A percentile compares a stretch with the other conserved stretches of the same genome.
phyloP scores from a whole-genome alignment of 2,888 invertebrate genomes.

The Gnatocerus cornutus region DNA sequence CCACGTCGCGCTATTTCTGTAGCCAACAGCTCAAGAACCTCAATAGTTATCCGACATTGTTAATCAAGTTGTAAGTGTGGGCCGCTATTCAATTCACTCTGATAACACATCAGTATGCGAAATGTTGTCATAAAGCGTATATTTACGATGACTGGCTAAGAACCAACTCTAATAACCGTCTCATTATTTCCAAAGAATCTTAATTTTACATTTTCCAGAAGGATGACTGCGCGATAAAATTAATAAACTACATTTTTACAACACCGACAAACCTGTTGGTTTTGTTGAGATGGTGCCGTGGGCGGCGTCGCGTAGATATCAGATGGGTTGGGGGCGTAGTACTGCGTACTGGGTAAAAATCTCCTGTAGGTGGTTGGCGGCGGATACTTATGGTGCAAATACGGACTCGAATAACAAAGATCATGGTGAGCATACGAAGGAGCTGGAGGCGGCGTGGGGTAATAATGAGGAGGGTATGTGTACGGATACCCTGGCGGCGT shows the following conservation, averaged over 20 bases:
- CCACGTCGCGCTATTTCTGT: background rate
- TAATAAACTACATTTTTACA: no score
- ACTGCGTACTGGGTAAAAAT: conserved; percentile 69
- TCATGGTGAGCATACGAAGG: conserved; percentile 70
- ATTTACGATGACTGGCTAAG: conserved; percentile 5
- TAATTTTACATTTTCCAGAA: conserved; percentile 4
- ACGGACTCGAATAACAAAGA: conserved; percentile 72
- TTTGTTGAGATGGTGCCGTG: conserved; percentile 63
- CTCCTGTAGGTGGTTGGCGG: conserved; percentile 63
- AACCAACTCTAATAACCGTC: background rate
- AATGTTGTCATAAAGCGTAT: conserved; percentile 21
- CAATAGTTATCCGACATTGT: conserved; percentile 2
- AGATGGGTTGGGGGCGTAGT: conserved; percentile 71
- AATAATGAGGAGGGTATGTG: conserved; percentile 70
- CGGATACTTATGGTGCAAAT: conserved; percentile 65
- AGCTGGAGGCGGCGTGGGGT: conserved; percentile 72
- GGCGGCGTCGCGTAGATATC: conserved; percentile 72
- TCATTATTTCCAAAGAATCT: background rate
- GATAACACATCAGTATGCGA: conserved; percentile 25
- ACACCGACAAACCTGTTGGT: conserved; percentile 60
- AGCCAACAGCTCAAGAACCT: background rate
- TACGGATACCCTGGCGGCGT: conserved; percentile 66
- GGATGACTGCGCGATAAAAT: background rate
- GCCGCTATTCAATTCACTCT: conserved; percentile 20
- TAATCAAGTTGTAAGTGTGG: conserved; percentile 22